Conservation (phyloP, 1,140 invertebrate species). For the Drosophila navojoa region DNA sequence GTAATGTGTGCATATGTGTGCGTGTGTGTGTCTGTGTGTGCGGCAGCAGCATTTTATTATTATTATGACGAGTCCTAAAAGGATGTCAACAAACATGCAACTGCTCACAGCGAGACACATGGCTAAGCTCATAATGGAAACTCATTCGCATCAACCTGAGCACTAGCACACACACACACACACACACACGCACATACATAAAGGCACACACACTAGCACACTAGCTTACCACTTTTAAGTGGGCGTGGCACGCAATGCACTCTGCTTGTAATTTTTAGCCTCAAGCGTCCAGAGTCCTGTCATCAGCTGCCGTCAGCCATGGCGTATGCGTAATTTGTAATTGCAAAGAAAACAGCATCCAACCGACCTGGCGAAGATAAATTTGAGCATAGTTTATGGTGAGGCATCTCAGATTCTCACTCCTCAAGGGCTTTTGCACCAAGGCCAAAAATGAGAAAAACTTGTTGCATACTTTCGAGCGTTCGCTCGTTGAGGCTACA, state of each 20-base stretch:
- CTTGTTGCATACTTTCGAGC: constrained; percentile 61
- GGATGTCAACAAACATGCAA: constrained; percentile 75
- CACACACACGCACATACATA: neutral
- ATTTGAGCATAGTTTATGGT: constrained; percentile 20
- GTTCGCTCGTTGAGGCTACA: constrained; percentile 14
- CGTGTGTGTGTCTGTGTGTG: neutral
- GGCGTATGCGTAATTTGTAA: constrained; percentile 61
- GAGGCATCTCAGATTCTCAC: too few species aligned
- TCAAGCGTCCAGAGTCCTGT: constrained; percentile 43
- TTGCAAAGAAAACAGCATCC: constrained; percentile 32
- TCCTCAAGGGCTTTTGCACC: too few species aligned
- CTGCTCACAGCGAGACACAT: constrained; percentile 38
- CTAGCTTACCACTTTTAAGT: neutral
- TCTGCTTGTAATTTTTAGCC: constrained; percentile 67
- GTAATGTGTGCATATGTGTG: neutral
- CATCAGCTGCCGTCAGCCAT: constrained; percentile 64
- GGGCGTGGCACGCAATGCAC: constrained; percentile 27
- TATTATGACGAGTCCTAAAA: constrained; percentile 63
- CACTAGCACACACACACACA: neutral
- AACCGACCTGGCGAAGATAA: constrained; percentile 16
- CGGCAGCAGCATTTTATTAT: constrained; percentile 61
- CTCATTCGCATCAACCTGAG: constrained; percentile 55
- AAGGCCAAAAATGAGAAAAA: constrained; percentile 27
- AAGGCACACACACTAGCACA: neutral
- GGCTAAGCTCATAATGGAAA: constrained; percentile 63